phyloP scores from a whole-genome alignment of 2,797 vertebrate species.

The Toxotes lorentzi region DNA sequence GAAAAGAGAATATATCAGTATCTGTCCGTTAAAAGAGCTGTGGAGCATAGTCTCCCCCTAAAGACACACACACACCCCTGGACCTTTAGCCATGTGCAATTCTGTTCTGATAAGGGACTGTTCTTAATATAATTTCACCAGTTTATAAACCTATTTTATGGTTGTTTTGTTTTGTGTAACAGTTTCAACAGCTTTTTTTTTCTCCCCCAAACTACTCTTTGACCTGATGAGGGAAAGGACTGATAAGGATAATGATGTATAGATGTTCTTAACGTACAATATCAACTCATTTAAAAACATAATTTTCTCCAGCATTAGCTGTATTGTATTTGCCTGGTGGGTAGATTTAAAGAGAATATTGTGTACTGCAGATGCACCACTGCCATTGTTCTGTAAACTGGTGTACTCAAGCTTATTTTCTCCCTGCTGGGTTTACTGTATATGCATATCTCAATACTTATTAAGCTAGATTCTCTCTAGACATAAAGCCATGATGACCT shows the following conservation, averaged over 20 bases:
- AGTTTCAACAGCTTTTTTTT: not conserved
- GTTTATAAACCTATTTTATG: not conserved
- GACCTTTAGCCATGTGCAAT: not conserved
- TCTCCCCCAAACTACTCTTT: no score
- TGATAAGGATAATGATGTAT: not conserved
- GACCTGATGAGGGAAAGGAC: no score
- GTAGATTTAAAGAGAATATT: slow-evolving; percentile 6
- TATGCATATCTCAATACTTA: slow-evolving; percentile 52
- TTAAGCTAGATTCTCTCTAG: slow-evolving; percentile 45
- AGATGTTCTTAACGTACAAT: not conserved
- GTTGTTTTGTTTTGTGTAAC: no score
- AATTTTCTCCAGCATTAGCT: slow-evolving; percentile 1
- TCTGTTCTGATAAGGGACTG: slow-evolving; percentile 3
- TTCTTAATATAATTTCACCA: slow-evolving; percentile 14
- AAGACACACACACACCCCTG: slow-evolving; percentile 11
- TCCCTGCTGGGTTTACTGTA: slow-evolving; percentile 35
- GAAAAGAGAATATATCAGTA: slow-evolving; percentile 48
- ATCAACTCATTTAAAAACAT: not conserved
- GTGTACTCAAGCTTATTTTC: slow-evolving; percentile 41
- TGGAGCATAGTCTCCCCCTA: slow-evolving; percentile 31
- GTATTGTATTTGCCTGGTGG: not conserved
- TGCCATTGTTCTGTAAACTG: slow-evolving; percentile 33
- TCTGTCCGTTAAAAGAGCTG: slow-evolving; percentile 46
- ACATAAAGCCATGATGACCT: slow-evolving; percentile 46
- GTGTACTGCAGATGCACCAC: slow-evolving; percentile 1